phyloP scores from a whole-genome alignment of 2,888 invertebrate species.

The Germaria angustata region DNA sequence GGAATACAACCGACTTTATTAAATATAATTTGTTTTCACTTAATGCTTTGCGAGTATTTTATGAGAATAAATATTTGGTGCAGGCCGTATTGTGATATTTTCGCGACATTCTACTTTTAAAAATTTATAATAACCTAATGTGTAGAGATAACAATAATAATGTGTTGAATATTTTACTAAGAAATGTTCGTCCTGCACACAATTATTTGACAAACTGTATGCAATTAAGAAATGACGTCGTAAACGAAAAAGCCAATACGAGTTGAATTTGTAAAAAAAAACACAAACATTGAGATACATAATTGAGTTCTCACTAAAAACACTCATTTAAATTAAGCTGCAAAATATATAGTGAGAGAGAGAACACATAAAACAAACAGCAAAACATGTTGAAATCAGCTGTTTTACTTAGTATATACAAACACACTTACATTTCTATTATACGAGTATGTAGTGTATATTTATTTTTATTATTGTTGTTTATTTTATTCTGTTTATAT shows the following conservation, averaged over 20 bases:
- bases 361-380: slow-evolving; percentile 44
- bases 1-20: too few species aligned
- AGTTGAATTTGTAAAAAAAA: slow-evolving; percentile 42
- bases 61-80: too few species aligned
- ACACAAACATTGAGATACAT: slow-evolving; percentile 2
- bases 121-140: too few species aligned
- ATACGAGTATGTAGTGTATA: not conserved
- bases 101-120: too few species aligned
- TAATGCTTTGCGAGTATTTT: too few species aligned
- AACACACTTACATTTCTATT: not conserved
- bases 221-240: slow-evolving; percentile 29
- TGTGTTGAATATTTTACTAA: not conserved
- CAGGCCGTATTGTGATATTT: too few species aligned
- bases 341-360: not conserved
- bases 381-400: slow-evolving; percentile 62
- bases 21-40: too few species aligned
- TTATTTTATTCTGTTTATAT: slow-evolving; percentile 55
- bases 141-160: too few species aligned
- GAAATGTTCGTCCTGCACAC: not conserved
- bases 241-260: slow-evolving; percentile 30
- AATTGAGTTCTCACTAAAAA: slow-evolving; percentile 12
- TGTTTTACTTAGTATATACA: slow-evolving; percentile 40
- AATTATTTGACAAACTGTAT: not conserved
- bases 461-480: slow-evolving; percentile 19
- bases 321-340: not conserved